These are phyloP conservation scores for Oncorhynchus tshawytscha DNA, from an alignment of 2,113 vertebrate genomes.

Conservation along the genomic window DNA sequence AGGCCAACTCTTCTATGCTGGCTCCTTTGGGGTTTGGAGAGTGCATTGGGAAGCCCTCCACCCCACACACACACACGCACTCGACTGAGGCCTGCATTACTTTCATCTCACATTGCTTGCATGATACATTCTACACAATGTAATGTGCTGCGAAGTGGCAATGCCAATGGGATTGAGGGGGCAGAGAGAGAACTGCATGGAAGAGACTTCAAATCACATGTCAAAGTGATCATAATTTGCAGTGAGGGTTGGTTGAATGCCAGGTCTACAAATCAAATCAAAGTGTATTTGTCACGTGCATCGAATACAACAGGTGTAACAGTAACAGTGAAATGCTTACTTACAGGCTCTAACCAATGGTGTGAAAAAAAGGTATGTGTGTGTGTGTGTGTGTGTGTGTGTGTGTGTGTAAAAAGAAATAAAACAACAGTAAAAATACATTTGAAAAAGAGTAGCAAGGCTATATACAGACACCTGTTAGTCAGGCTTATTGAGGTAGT, in stretches of 20 bases:
- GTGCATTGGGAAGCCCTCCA: conserved; percentile 46
- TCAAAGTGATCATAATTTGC: background rate
- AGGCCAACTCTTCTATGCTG: conserved; percentile 45
- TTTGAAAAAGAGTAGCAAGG: no score
- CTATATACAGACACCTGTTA: no score
- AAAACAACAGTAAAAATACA: no score
- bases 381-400: no score
- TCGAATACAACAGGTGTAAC: no score
- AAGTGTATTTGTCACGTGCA: no score
- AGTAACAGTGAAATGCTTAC: no score
- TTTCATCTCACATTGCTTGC: conserved; percentile 48
- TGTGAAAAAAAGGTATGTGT: no score
- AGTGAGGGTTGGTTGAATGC: conserved; percentile 16
- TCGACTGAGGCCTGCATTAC: conserved; percentile 39
- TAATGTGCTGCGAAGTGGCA: conserved; percentile 25
- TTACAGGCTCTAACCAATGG: no score
- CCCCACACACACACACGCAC: conserved; percentile 20
- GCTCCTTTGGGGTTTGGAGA: conserved; percentile 44
- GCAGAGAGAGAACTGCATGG: conserved; percentile 42
- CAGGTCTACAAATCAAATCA: background rate
- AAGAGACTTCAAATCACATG: background rate
- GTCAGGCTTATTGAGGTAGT: no score
- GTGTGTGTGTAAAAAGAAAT: no score
- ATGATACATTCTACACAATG: conserved; percentile 48
- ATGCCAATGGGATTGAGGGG: conserved; percentile 50